Base-by-base conservation (phyloP, 2,888 invertebrate genomes). In the Notocelia uddmanniana region DNA sequence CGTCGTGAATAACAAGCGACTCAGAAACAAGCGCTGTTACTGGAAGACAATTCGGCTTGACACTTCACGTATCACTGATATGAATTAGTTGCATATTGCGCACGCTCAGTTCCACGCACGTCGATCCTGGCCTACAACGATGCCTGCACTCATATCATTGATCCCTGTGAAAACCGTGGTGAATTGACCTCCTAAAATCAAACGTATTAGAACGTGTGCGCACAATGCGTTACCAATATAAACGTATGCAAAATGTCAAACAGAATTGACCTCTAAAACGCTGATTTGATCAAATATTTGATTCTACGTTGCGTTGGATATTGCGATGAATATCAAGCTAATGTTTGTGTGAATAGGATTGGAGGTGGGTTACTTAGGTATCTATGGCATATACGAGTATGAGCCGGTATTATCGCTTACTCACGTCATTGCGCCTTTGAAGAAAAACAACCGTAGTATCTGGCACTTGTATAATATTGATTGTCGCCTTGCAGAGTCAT, bases 211-310 rank as follows among this genome's bases (percentile, higher is more conserved):
- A 31, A 31, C 3, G 31, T 31, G 31, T 31, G 8, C 31, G 8
- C 31, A 31, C 41, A n/a, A 41, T n/a, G n/a, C 45, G 6, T 45
- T n/a, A 8, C 15, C n/a, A 3, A n/a, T 15, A 45, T 37, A 45
- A 8, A 1, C 13, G 5, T 45, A 31, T n/a, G 45, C 45, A 8
- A 45, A n/a, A 45, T 45, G 15, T n/a, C 45, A 6, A n/a, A 45
- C 45, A 15, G 13, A 45, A 45, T n/a, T 45, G n/a, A 15, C 45
- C 45, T n/a, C 45, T 0, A n/a, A 45, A 52, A 66, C 58, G 64
- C 41, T 66, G 64, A 70, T 66, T 64, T 66, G 52, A 70, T 70
- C 70, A 70, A 70, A 70, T 70, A 70, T 70, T 70, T 70, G 70
- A 64, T 70, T 52, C 58, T 41, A 11, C 15, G 37, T 55, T 34